These are phyloP conservation scores for Idaea aversata DNA, from an alignment of 2,888 invertebrate species.

Conservation along the genomic window DNA sequence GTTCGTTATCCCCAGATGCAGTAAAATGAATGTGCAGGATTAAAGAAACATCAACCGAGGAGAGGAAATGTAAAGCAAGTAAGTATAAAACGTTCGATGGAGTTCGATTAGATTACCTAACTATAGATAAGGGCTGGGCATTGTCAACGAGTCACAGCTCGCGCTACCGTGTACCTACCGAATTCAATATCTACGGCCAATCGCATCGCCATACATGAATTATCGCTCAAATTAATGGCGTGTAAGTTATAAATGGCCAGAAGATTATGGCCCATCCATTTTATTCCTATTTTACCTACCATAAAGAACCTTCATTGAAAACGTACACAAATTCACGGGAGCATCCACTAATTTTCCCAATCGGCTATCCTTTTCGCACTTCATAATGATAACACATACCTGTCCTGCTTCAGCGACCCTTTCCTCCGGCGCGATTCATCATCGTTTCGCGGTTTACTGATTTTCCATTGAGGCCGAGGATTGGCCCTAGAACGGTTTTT, in stretches of 20 bases:
- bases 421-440: constrained; percentile 74
- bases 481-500: constrained; percentile 42
- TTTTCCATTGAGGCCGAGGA: constrained; percentile 70
- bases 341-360: constrained; percentile 73
- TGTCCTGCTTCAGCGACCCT: constrained; percentile 63
- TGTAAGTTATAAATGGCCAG: constrained; percentile 79
- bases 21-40: background rate
- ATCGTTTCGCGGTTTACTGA: constrained; percentile 79
- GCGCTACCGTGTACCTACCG: constrained; percentile 49
- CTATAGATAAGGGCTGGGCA: constrained; percentile 41
- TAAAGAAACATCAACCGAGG: constrained; percentile 12
- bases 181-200: constrained; percentile 67
- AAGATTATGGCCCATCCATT: constrained; percentile 76
- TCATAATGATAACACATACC: constrained; percentile 29
- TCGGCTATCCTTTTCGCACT: constrained; percentile 50
- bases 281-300: constrained; percentile 80
- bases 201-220: constrained; percentile 68
- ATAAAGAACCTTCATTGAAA: constrained; percentile 79
- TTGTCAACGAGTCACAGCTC: constrained; percentile 36
- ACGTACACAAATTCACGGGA: constrained; percentile 78
- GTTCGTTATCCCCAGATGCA: background rate
- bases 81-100: constrained; percentile 30
- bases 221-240: constrained; percentile 80
- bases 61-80: constrained; percentile 22
- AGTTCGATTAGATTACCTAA: constrained; percentile 50